Evolutionary conservation across 2,797 vertebrate species (phyloP).

Genomic region (Zonotrichia albicollis): DNA sequence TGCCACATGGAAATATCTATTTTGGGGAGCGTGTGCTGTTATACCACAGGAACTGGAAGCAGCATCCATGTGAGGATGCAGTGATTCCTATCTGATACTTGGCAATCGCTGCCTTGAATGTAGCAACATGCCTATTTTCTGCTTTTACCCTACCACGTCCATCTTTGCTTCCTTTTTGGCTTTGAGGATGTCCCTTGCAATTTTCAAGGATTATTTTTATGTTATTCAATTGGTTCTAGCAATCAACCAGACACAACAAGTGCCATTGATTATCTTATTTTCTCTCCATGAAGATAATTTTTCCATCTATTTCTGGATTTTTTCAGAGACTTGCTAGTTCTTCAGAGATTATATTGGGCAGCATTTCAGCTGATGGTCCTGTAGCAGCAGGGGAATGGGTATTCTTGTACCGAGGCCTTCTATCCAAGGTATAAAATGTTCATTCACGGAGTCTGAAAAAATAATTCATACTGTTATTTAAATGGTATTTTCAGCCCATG

Average conservation of each 20-base stretch:
- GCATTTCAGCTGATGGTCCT: neutral
- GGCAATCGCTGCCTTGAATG: neutral
- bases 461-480: constrained; percentile 5
- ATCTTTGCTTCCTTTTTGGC: neutral
- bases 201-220: neutral
- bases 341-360: neutral
- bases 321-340: neutral
- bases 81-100: neutral
- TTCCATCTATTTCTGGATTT: neutral
- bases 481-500: neutral
- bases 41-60: neutral
- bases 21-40: neutral
- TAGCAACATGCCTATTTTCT: neutral
- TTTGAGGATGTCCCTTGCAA: neutral
- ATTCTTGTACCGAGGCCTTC: neutral
- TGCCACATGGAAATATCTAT: neutral
- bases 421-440: neutral
- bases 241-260: neutral
- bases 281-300: neutral
- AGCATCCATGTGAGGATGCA: neutral
- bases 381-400: neutral
- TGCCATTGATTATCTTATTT: neutral
- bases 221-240: neutral
- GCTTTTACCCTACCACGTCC: fast-evolving
- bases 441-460: neutral